These are phyloP conservation scores for Erythrocebus patas DNA, from an alignment of 2,113 vertebrate genomes.

Conservation along the genomic window DNA sequence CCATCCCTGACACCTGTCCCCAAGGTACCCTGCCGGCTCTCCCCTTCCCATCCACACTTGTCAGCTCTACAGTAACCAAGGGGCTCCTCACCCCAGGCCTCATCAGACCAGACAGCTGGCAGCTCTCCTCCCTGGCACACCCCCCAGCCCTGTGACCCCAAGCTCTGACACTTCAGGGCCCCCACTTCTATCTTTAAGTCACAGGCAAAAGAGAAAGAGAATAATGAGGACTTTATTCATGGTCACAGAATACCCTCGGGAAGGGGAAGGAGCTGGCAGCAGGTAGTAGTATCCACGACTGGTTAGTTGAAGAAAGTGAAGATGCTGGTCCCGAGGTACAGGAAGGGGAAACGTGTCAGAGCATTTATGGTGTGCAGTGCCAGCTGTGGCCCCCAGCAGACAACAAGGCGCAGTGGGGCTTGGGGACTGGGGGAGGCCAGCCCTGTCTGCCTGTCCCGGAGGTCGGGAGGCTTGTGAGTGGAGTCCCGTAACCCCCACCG, in stretches of 20 bases:
- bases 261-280: background rate
- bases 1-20: background rate
- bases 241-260: background rate
- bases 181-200: background rate
- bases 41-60: background rate
- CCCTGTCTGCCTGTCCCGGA: background rate
- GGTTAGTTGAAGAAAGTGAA: background rate
- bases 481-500: background rate
- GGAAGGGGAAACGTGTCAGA: no score
- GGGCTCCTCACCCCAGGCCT: background rate
- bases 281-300: background rate
- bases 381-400: no score
- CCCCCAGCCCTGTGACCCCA: background rate
- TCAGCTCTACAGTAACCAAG: background rate
- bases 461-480: background rate
- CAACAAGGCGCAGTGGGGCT: background rate
- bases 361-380: fast-evolving
- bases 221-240: background rate
- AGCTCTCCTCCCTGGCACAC: background rate
- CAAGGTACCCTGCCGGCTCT: background rate
- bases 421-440: no score
- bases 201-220: background rate
- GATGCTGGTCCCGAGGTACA: background rate
- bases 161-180: background rate
- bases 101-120: fast-evolving